Conservation (phyloP, 2,113 vertebrate genomes). For the Semicossyphus pulcher region DNA sequence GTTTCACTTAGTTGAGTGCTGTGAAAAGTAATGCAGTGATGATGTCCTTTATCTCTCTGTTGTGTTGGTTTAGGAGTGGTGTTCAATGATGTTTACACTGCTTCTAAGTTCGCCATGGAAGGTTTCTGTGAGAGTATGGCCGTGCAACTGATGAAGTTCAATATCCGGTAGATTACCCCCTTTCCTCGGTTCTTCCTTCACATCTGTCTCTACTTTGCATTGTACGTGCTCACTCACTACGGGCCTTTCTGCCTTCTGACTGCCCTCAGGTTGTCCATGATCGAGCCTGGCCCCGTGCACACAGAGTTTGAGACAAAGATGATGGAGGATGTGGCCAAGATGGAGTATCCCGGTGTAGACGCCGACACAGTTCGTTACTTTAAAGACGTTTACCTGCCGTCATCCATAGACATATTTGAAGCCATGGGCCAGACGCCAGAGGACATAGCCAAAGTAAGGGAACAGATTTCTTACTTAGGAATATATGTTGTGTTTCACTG, state of each 20-base stretch:
- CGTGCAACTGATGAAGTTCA: slow-evolving; percentile 92
- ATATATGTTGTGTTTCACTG: too few relatives aligned
- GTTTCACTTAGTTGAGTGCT: not conserved
- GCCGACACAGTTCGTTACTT: slow-evolving; percentile 86
- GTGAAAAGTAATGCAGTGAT: not conserved
- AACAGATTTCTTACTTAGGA: too few relatives aligned
- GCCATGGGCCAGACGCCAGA: slow-evolving; percentile 87
- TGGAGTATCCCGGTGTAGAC: slow-evolving; percentile 84
- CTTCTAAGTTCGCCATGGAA: slow-evolving; percentile 96
- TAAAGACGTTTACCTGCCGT: slow-evolving; percentile 86
- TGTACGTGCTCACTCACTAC: not conserved
- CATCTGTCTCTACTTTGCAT: slow-evolving; percentile 33
- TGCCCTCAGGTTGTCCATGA: slow-evolving; percentile 84
- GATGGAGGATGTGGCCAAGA: slow-evolving; percentile 85
- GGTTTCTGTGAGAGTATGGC: slow-evolving; percentile 96
- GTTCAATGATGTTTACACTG: slow-evolving; percentile 94
- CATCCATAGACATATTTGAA: slow-evolving; percentile 85
- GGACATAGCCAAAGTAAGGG: slow-evolving; percentile 84
- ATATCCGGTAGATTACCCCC: slow-evolving; percentile 86
- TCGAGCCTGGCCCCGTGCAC: slow-evolving; percentile 88
- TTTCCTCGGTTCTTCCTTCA: slow-evolving; percentile 4
- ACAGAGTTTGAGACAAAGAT: slow-evolving; percentile 88
- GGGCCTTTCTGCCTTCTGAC: slow-evolving; percentile 1
- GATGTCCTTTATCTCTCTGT: not conserved
- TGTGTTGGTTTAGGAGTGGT: slow-evolving; percentile 84